Conservation (phyloP, 1,140 invertebrate genomes). For the Drosophila ananassae region DNA sequence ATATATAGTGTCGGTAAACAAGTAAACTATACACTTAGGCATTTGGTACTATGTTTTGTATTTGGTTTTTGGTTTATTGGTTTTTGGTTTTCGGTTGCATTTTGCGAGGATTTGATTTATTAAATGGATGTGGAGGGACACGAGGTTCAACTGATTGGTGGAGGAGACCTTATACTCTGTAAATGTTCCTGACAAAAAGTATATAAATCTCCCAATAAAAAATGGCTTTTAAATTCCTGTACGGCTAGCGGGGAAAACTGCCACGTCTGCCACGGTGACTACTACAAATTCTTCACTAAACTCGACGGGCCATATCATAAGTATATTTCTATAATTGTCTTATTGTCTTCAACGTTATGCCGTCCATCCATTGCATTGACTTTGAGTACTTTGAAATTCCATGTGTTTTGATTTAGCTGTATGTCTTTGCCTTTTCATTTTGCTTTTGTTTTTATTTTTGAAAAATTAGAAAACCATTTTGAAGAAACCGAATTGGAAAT, state of each 20-base stretch:
- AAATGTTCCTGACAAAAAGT: slow-evolving; percentile 38
- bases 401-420: slow-evolving; percentile 61
- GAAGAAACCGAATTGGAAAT: slow-evolving; percentile 64
- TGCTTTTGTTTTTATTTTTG: slow-evolving; percentile 7
- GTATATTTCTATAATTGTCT: slow-evolving; percentile 61
- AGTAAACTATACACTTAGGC: slow-evolving; percentile 63
- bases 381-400: slow-evolving; percentile 56
- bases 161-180: slow-evolving; percentile 3
- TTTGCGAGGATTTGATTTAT: slow-evolving; percentile 57
- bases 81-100: slow-evolving; percentile 18
- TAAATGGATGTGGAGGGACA: slow-evolving; percentile 12
- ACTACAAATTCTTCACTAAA: slow-evolving; percentile 43
- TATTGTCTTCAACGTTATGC: slow-evolving; percentile 76
- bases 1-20: slow-evolving; percentile 58
- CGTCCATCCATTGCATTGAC: slow-evolving; percentile 34
- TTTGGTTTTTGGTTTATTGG: slow-evolving; percentile 42
- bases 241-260: slow-evolving; percentile 17
- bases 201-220: slow-evolving; percentile 37
- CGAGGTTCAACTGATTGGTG: slow-evolving; percentile 10
- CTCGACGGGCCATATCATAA: slow-evolving; percentile 57
- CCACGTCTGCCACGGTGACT: slow-evolving; percentile 16
- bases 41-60: slow-evolving; percentile 38
- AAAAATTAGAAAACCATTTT: slow-evolving; percentile 33
- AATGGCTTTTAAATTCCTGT: slow-evolving; percentile 29
- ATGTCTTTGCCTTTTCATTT: slow-evolving; percentile 24